Evolutionary conservation across 1,140 invertebrate species (phyloP).

Genomic region (Gryllus bimaculatus): DNA sequence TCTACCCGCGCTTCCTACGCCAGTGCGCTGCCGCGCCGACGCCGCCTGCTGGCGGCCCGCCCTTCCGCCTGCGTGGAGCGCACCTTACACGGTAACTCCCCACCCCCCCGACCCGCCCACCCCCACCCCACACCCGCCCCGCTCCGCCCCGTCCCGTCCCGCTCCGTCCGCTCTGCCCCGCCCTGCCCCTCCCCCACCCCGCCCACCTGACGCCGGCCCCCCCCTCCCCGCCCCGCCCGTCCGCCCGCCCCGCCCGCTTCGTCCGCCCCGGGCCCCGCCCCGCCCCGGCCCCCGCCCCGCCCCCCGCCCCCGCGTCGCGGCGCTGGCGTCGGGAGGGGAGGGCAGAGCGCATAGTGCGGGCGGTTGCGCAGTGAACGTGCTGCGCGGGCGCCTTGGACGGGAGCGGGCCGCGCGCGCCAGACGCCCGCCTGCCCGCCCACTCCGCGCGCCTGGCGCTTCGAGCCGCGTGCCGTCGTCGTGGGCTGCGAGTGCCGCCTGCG

Average conservation of each 20-base stretch:
- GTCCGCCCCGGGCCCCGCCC: no score
- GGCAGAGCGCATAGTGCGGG: no score
- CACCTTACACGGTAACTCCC: no score
- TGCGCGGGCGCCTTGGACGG: not conserved
- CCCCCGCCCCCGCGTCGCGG: not conserved
- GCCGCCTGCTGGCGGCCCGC: constrained; percentile 16
- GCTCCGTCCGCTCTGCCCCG: no score
- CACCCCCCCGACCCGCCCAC: no score
- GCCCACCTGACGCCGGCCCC: not conserved
- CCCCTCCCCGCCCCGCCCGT: no score
- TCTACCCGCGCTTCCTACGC: constrained; percentile 26
- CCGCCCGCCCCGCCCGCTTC: no score
- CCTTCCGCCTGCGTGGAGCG: not conserved
- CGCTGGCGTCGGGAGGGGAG: not conserved
- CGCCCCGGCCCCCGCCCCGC: not conserved
- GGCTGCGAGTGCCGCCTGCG: not conserved
- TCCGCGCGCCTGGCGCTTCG: constrained; percentile 19
- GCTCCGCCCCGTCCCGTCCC: no score
- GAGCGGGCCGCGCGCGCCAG: no score
- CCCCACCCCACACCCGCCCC: no score
- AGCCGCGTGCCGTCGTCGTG: not conserved
- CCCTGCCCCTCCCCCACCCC: not conserved
- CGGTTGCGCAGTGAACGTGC: not conserved
- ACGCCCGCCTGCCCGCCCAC: not conserved
- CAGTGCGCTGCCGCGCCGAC: constrained; percentile 22